phyloP scores from a whole-genome alignment of 2,797 vertebrate genomes.

The Macrochelys suwanniensis region DNA sequence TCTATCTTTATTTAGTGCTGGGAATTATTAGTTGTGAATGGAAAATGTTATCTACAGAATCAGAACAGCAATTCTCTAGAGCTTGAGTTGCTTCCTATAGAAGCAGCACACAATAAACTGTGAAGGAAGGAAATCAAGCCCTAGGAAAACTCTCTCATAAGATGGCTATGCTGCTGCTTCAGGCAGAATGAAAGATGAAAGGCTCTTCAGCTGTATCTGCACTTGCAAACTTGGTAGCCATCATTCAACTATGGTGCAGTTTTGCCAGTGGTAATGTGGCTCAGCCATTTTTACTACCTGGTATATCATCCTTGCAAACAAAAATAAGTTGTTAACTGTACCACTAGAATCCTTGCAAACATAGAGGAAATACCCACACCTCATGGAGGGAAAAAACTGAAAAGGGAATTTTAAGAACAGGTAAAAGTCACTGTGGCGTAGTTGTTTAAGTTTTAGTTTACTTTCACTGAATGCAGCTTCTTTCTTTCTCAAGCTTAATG shows the following conservation, averaged over 20 bases:
- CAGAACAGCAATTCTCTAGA: neutral
- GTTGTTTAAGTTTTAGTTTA: constrained; percentile 6
- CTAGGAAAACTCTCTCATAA: neutral
- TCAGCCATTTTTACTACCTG: neutral
- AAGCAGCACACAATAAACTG: neutral
- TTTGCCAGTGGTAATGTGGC: neutral
- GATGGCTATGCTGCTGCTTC: neutral
- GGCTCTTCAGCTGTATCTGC: neutral
- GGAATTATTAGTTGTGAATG: neutral
- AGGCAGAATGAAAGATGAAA: neutral
- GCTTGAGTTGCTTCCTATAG: neutral
- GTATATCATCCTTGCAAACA: constrained; percentile 9
- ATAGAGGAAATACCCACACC: neutral
- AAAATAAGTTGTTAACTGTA: neutral
- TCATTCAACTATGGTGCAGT: neutral
- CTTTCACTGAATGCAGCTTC: neutral
- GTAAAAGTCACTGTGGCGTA: neutral
- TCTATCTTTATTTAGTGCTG: rapidly evolving
- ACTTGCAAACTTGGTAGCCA: neutral
- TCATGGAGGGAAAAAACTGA: neutral
- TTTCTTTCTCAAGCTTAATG: neutral
- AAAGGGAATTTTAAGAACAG: constrained; percentile 2
- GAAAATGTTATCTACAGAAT: neutral
- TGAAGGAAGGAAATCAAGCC: neutral
- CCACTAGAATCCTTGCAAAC: neutral